A percentile compares a stretch with the other conserved stretches of the same genome.
phyloP scores from a whole-genome alignment of 2,797 vertebrate genomes.

The Thalassophryne amazonica region DNA sequence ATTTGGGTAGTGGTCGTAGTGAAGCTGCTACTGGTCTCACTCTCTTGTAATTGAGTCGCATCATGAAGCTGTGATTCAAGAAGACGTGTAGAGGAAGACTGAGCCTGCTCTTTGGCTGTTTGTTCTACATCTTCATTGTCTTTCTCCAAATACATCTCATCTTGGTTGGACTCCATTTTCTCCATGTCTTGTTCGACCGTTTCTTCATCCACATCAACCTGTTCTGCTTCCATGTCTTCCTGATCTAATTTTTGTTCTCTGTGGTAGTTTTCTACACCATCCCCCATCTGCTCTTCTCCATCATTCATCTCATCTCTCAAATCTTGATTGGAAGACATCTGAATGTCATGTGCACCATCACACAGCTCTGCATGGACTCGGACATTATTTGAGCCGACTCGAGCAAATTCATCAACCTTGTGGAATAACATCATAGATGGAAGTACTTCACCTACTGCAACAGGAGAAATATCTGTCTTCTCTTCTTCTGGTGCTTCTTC shows the following conservation, averaged over 20 bases:
- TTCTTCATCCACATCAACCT: not conserved
- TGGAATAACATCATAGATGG: not conserved
- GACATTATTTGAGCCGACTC: not conserved
- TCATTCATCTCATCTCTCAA: constrained; percentile 8
- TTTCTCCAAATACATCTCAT: too few relatives aligned
- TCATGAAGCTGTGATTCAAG: not conserved
- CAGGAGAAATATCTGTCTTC: not conserved
- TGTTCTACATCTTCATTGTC: too few relatives aligned
- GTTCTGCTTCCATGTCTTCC: not conserved
- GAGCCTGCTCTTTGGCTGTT: not conserved
- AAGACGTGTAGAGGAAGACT: constrained; percentile 4
- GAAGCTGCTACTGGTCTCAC: not conserved
- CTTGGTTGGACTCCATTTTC: constrained; percentile 2
- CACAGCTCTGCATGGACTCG: not conserved
- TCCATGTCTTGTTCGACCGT: not conserved
- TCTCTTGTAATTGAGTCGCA: constrained; percentile 5
- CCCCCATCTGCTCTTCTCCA: constrained; percentile 2
- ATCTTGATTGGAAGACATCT: not conserved
- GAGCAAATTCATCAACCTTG: constrained; percentile 7
- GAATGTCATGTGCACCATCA: not conserved
- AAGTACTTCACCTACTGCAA: not conserved
- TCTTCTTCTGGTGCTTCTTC: constrained; percentile 9
- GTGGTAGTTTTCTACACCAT: not conserved
- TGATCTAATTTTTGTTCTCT: not conserved
- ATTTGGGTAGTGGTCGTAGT: constrained; percentile 26